Evolutionary conservation across 64 coral and sea anemone genomes (phyloP), one percentile per base, ranked within the genome.

Genomic region (Stichodactyla helianthus): DNA sequence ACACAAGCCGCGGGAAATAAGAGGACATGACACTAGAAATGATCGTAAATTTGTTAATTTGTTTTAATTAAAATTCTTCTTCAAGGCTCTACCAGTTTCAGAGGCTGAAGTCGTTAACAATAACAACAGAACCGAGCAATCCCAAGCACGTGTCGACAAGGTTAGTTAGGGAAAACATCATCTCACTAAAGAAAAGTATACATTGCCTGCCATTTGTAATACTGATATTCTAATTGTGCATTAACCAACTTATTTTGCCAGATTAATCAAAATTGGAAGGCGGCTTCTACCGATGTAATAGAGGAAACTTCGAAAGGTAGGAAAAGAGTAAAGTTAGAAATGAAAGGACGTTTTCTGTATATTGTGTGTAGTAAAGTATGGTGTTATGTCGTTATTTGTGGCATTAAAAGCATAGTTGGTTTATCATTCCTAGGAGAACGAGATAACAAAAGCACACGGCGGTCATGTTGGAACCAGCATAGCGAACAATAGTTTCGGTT

Each of bases 251-350:
- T 83, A 5, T 83, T 68, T 77, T 12, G 51, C 86, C 55, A 91
- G 89, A 91, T 91, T 8, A 91, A 91, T 50, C 18, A 91, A 55
- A 63, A 91, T 18, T 86, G 89, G 83, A 86, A 78, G 79, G 10
- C 65, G 54, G 57, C 54, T 50, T 54, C 83, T 10, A 44, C 44
- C 10, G n/a, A 62, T 14, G 54, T 22, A 3, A 54, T 54, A 54
- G 79, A 82, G 18, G 51, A 57, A 22, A 82, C 51, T 19, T 20
- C n/a, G 50, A 54, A 57, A 82, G 51, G 51, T 54, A 82, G 7
- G 20, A 6, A 26, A 10, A 77, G 35, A 50, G 18, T 23, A 50
- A 77, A 50, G 6, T 6, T 19, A 6, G 25, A 82, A 82, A 82
- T n/a, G 51, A 79, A 50, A 79, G 27, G 25, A 79, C 0, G 14